These are phyloP conservation scores for Antheraea mylitta DNA, from an alignment of 1,140 invertebrate species.

Conservation along the genomic window DNA sequence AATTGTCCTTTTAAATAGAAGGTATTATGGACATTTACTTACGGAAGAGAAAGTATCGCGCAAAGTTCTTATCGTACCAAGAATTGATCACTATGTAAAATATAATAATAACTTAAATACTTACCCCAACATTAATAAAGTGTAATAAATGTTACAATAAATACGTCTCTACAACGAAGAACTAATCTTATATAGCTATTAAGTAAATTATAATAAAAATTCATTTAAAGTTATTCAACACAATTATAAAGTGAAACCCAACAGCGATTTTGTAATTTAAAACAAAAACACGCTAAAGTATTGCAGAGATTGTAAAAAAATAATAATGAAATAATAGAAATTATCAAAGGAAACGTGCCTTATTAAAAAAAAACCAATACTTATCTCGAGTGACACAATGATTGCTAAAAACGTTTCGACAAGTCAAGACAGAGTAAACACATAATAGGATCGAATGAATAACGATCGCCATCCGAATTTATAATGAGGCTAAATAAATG, in stretches of 20 bases:
- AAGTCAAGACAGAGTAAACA: constrained; percentile 31
- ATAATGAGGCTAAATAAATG: constrained; percentile 10
- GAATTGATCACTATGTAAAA: no score
- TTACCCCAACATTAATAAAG: no score
- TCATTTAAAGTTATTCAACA: background rate
- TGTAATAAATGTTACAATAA: no score
- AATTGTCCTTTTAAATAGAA: background rate
- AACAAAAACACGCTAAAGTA: constrained; percentile 4
- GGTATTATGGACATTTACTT: background rate
- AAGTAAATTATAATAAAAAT: no score
- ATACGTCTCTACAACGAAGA: no score
- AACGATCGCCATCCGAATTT: constrained; percentile 26
- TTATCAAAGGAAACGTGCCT: constrained; percentile 45
- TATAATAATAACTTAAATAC: no score
- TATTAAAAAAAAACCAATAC: constrained; percentile 7
- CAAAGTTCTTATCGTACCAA: no score
- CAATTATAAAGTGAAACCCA: constrained; percentile 14
- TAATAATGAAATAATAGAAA: constrained; percentile 26
- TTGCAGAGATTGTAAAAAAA: constrained; percentile 6
- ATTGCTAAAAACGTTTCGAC: constrained; percentile 21
- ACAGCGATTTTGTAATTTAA: constrained; percentile 7
- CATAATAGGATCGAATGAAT: constrained; percentile 28
- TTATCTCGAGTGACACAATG: constrained; percentile 29
- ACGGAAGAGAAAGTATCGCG: no score
- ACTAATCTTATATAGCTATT: no score